Percentiles rank a stretch among this genome's conserved stretches.
Evolutionary conservation across 2,113 vertebrate genomes (phyloP).

Genomic region (Dunckerocampus dactyliophorus): DNA sequence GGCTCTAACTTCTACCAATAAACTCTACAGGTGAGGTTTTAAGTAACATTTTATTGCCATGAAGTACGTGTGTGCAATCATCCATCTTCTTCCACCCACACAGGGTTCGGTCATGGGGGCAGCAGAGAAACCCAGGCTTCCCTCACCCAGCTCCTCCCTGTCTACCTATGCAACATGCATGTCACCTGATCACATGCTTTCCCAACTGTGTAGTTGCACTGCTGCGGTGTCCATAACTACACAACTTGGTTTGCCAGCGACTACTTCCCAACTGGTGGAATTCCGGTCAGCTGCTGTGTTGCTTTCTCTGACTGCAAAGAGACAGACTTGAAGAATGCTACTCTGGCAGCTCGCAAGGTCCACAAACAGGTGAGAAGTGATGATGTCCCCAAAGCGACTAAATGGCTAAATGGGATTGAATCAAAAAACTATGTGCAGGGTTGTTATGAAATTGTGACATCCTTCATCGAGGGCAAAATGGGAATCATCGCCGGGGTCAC

Average conservation of each 20-base stretch:
- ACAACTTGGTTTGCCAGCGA: conserved; percentile 89
- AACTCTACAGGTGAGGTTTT: no score
- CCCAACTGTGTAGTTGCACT: conserved; percentile 76
- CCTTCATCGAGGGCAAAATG: conserved; percentile 95
- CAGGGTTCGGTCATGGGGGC: no score
- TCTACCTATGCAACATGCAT: no score
- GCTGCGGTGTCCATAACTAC: conserved; percentile 93
- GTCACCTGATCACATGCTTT: not conserved
- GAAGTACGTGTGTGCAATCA: no score
- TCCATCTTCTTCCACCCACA: no score
- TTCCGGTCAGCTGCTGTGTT: conserved; percentile 89
- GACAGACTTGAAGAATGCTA: conserved; percentile 84
- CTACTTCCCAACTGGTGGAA: conserved; percentile 79
- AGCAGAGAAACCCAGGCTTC: no score
- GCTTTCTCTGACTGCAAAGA: conserved; percentile 80
- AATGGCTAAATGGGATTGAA: no score
- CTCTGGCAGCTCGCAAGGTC: conserved; percentile 83
- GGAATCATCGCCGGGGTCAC: conserved; percentile 96
- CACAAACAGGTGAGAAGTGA: conserved; percentile 80
- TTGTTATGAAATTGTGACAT: conserved; percentile 92
- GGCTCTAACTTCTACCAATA: no score
- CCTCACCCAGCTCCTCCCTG: no score
- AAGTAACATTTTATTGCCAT: no score
- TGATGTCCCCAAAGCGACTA: no score
- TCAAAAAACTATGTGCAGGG: conserved; percentile 72